phyloP scores from a whole-genome alignment of 2,797 vertebrate species.

The Spondyliosoma cantharus region DNA sequence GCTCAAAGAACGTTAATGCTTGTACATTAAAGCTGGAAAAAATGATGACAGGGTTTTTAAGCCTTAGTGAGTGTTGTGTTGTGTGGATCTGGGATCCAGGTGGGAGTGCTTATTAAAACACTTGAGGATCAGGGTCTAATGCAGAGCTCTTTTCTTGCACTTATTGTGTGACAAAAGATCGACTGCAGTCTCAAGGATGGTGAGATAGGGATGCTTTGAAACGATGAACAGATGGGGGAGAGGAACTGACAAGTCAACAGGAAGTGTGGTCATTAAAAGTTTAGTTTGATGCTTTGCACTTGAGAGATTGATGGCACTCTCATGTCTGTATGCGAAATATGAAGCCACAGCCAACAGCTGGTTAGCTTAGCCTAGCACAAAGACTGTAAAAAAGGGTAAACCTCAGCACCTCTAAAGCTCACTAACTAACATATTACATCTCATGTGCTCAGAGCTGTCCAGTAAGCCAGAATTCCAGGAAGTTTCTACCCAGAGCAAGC shows the following conservation, averaged over 20 bases:
- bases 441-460: background rate
- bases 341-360: background rate
- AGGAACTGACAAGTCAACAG: background rate
- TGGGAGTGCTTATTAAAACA: constrained; percentile 7
- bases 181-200: background rate
- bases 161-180: background rate
- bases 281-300: background rate
- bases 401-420: background rate
- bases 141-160: background rate
- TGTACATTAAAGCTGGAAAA: constrained; percentile 17
- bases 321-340: background rate
- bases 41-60: constrained; percentile 17
- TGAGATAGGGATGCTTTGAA: constrained; percentile 2
- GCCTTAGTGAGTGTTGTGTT: background rate
- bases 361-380: background rate
- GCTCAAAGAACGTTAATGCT: background rate
- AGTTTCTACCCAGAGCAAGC: background rate
- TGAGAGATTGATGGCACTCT: background rate
- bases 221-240: background rate
- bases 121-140: background rate
- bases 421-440: background rate
- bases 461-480: background rate
- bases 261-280: background rate
- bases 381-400: background rate
- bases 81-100: background rate